phyloP scores from a whole-genome alignment of 2,888 invertebrate species.

The Chydorus sphaericus region DNA sequence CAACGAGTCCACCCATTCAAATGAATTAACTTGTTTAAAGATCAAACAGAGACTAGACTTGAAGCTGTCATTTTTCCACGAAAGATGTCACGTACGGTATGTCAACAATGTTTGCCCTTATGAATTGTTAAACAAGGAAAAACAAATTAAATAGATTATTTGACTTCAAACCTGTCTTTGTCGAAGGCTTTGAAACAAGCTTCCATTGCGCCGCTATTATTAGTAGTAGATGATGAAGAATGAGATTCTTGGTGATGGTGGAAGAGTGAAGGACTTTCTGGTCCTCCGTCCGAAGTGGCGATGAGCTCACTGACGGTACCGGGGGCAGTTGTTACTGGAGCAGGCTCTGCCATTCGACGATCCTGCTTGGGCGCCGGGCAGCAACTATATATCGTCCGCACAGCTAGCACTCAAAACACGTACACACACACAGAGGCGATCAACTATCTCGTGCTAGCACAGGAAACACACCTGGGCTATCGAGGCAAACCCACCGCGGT shows the following conservation, averaged over 20 bases:
- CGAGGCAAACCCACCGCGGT: background rate
- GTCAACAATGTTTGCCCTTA: background rate
- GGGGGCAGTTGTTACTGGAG: background rate
- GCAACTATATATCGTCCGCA: no score
- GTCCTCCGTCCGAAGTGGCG: constrained; percentile 3
- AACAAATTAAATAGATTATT: background rate
- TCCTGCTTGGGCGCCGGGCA: no score
- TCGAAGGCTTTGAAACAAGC: constrained; percentile 82
- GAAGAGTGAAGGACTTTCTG: background rate
- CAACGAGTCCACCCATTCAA: no score
- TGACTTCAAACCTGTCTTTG: constrained; percentile 59
- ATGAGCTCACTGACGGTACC: constrained; percentile 1
- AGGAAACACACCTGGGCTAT: no score
- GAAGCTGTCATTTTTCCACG: background rate
- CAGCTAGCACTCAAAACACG: no score
- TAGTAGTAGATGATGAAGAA: no score
- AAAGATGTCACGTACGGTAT: no score
- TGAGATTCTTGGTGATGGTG: background rate
- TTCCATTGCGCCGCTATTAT: constrained; percentile 56
- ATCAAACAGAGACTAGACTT: background rate
- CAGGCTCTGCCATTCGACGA: constrained; percentile 2
- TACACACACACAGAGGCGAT: no score
- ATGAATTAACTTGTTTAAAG: no score
- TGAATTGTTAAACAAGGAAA: background rate
- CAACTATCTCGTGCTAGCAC: no score